Evolutionary conservation across 30 jellyfish, hydroid and myxozoan genomes (phyloP).

Genomic region (Rhopilema esculentum): DNA sequence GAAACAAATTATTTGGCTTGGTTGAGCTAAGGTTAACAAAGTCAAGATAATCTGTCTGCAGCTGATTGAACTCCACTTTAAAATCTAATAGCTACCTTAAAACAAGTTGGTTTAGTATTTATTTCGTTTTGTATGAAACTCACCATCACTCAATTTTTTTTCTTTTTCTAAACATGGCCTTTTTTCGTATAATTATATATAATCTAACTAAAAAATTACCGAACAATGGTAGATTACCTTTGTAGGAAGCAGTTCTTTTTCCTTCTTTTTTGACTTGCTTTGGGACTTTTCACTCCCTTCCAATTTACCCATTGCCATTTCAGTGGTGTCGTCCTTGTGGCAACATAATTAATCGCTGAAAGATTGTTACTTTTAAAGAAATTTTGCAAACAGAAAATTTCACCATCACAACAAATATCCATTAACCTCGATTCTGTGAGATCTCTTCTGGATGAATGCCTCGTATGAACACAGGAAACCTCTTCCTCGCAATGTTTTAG

Average conservation of each 20-base stretch:
- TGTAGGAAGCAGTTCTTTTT: constrained; percentile 53
- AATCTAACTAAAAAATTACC: too few species aligned
- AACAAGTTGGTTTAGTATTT: too few species aligned
- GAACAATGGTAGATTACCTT: too few species aligned
- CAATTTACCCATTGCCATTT: constrained; percentile 60
- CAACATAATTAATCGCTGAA: neutral
- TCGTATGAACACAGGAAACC: neutral
- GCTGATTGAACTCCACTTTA: too few species aligned
- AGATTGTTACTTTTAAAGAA: neutral
- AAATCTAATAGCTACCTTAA: too few species aligned
- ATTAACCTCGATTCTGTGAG: neutral
- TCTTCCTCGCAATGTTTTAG: neutral
- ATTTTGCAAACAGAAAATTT: neutral
- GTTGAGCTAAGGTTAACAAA: too few species aligned
- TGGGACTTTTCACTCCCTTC: constrained; percentile 41
- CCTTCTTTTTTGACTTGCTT: constrained; percentile 51
- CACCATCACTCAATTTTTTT: too few species aligned
- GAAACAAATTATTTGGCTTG: too few species aligned
- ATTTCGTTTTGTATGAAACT: too few species aligned
- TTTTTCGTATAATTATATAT: too few species aligned
- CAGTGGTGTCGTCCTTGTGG: neutral
- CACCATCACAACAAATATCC: neutral
- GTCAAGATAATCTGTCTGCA: too few species aligned
- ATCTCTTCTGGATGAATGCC: neutral
- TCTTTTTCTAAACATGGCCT: too few species aligned